Conservation (phyloP, 2,113 vertebrate genomes). For the Aspiorhynchus laticeps region DNA sequence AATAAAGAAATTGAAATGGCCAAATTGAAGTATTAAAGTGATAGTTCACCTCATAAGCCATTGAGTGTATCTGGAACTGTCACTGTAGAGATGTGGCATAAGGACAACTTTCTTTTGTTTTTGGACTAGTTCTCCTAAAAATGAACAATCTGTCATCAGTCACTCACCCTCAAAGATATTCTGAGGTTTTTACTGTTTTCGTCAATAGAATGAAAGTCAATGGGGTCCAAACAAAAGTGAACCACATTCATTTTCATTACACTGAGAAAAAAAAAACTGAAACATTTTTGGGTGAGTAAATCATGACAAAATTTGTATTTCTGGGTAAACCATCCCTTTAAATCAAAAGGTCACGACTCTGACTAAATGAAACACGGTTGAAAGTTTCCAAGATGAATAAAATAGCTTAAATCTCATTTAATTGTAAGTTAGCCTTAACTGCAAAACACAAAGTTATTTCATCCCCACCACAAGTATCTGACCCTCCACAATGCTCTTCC, state of each 20-base stretch:
- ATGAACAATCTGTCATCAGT: no score
- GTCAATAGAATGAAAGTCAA: not conserved
- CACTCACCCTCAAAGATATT: no score
- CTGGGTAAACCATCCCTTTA: not conserved
- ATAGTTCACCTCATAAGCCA: not conserved
- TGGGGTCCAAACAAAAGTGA: not conserved
- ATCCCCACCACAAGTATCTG: constrained; percentile 8
- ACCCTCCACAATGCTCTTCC: constrained; percentile 31
- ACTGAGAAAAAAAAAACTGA: no score
- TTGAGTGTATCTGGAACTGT: no score
- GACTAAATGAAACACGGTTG: constrained; percentile 8
- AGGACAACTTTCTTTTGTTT: no score
- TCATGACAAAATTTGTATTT: not conserved
- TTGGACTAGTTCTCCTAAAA: not conserved
- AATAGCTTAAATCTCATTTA: constrained; percentile 5
- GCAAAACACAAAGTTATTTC: constrained; percentile 26
- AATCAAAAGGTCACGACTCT: not conserved
- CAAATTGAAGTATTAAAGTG: not conserved
- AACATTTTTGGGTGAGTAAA: not conserved
- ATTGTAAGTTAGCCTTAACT: constrained; percentile 7
- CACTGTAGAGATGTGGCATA: no score
- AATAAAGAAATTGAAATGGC: not conserved
- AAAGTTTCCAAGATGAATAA: not conserved
- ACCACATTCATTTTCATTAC: no score
- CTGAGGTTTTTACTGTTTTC: not conserved